Evolutionary conservation across 2,797 vertebrate species (phyloP).

Genomic region (Melopsittacus undulatus): DNA sequence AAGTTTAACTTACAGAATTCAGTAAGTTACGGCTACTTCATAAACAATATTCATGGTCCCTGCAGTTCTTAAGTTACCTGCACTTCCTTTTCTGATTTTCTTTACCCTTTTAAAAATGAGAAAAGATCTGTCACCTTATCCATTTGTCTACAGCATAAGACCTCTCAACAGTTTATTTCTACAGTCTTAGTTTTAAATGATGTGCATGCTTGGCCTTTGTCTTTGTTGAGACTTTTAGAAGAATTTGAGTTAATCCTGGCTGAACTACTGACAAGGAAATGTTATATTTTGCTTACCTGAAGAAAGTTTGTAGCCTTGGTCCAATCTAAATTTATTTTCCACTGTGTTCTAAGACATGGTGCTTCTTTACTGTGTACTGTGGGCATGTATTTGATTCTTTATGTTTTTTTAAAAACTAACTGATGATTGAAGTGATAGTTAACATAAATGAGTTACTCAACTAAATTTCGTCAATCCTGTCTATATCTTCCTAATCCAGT

Average conservation of each 20-base stretch:
- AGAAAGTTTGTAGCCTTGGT: not conserved
- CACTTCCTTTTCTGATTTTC: not conserved
- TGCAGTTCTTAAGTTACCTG: not conserved
- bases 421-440: not conserved
- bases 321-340: not conserved
- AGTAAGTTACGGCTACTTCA: not conserved
- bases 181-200: not conserved
- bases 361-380: not conserved
- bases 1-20: not conserved
- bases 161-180: not conserved
- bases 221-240: not conserved
- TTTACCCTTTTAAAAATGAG: not conserved
- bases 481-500: rapidly evolving
- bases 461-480: not conserved
- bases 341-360: not conserved
- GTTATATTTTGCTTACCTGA: not conserved
- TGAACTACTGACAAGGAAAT: not conserved
- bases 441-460: not conserved
- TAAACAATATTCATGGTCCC: not conserved
- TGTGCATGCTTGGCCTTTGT: not conserved
- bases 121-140: not conserved
- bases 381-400: not conserved
- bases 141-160: not conserved
- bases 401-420: not conserved
- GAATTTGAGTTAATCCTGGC: not conserved